These are phyloP conservation scores for Phorcus lineatus DNA, from an alignment of 2,888 invertebrate genomes.

Conservation along the genomic window DNA sequence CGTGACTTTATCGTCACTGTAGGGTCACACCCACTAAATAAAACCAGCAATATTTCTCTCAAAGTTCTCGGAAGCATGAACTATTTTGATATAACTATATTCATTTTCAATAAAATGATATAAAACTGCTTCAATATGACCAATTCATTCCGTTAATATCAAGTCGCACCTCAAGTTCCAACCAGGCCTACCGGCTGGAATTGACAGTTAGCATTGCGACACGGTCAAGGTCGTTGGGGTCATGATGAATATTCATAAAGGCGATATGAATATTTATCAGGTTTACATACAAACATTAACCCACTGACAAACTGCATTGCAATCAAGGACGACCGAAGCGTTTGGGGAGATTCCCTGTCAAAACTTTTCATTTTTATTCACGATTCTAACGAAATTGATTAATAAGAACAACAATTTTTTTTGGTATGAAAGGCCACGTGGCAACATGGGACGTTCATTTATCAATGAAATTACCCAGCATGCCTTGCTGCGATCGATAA, in stretches of 20 bases:
- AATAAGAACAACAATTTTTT: too few relatives aligned
- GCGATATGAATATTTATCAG: conserved; percentile 20
- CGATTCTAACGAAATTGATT: too few relatives aligned
- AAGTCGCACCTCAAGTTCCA: too few relatives aligned
- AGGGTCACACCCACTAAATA: neutral
- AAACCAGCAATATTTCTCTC: neutral
- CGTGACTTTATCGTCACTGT: conserved; percentile 3
- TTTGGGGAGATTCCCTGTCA: neutral
- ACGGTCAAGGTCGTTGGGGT: conserved; percentile 2
- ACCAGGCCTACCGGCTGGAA: neutral
- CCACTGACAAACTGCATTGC: neutral
- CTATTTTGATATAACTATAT: too few relatives aligned
- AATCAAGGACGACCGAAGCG: neutral
- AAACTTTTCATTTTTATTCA: too few relatives aligned
- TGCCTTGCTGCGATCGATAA: conserved; percentile 8
- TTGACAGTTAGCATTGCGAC: neutral
- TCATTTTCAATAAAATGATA: too few relatives aligned
- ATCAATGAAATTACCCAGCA: conserved; percentile 4
- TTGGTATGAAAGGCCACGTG: neutral
- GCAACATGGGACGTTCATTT: neutral
- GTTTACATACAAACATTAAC: conserved; percentile 17
- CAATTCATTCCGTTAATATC: too few relatives aligned
- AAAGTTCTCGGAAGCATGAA: too few relatives aligned
- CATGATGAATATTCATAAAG: conserved; percentile 18
- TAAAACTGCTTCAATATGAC: too few relatives aligned